These are phyloP conservation scores for Triplophysa rosa DNA, from an alignment of 2,113 vertebrate genomes.

Conservation along the genomic window DNA sequence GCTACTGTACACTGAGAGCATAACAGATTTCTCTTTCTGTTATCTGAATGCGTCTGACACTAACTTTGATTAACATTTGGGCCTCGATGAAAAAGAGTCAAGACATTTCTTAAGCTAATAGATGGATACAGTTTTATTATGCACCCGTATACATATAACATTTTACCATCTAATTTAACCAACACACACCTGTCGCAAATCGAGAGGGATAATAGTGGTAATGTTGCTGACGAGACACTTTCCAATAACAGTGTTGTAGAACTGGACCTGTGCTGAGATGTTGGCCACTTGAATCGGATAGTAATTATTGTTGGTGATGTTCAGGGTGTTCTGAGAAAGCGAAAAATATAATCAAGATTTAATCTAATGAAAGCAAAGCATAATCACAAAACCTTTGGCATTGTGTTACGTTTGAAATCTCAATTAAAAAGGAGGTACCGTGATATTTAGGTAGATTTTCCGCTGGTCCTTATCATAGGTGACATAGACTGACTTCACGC, in stretches of 20 bases:
- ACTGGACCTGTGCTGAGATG: slow-evolving; percentile 90
- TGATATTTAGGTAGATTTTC: slow-evolving; percentile 93
- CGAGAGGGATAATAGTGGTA: slow-evolving; percentile 84
- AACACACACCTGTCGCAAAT: slow-evolving; percentile 83
- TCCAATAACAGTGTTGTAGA: slow-evolving; percentile 90
- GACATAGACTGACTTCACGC: slow-evolving; percentile 91
- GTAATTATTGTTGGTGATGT: slow-evolving; percentile 97
- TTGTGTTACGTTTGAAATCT: neutral
- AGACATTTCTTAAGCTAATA: too few relatives aligned
- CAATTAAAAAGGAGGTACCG: slow-evolving; percentile 68
- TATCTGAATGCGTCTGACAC: slow-evolving; percentile 4
- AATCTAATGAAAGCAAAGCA: neutral
- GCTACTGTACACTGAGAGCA: too few relatives aligned
- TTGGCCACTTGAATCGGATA: slow-evolving; percentile 89
- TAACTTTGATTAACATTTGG: neutral
- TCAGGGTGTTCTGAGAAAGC: slow-evolving; percentile 82
- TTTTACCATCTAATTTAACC: neutral
- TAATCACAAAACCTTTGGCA: neutral
- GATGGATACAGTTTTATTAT: too few relatives aligned
- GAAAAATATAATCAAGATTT: neutral
- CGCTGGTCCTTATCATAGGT: slow-evolving; percentile 78
- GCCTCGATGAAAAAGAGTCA: too few relatives aligned
- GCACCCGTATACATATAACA: too few relatives aligned
- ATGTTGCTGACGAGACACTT: slow-evolving; percentile 86
- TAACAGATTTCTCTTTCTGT: neutral